A percentile compares a stretch with the other conserved stretches of the same genome.
Evolutionary conservation across 1,140 invertebrate genomes (phyloP).

Genomic region (Pseudobourletiella spinata): DNA sequence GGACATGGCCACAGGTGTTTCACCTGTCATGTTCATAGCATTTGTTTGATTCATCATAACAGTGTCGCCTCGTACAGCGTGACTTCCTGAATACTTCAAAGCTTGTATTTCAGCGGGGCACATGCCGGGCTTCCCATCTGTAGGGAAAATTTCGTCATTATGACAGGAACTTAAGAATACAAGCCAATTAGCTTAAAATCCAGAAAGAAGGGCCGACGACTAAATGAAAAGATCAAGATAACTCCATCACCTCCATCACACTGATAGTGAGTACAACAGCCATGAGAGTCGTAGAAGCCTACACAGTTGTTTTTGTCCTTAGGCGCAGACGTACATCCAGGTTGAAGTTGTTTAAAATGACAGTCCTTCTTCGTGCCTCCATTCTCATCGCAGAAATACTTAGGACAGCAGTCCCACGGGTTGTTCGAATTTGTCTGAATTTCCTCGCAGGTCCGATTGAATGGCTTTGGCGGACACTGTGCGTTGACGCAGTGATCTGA

Average conservation of each 20-base stretch:
- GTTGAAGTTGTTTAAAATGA: slow-evolving; percentile 14
- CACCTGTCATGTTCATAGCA: not conserved
- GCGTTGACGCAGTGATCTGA: slow-evolving; percentile 15
- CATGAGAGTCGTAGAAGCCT: slow-evolving; percentile 17
- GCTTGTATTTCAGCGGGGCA: slow-evolving; percentile 20
- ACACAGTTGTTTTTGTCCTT: slow-evolving; percentile 24
- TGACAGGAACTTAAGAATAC: no score
- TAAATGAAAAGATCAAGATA: no score
- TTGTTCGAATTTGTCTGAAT: not conserved
- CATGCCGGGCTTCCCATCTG: slow-evolving; percentile 33
- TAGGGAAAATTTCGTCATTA: no score
- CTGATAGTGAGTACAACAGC: slow-evolving; percentile 26
- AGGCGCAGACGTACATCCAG: slow-evolving; percentile 14
- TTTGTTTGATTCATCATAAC: no score
- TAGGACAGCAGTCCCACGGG: slow-evolving; percentile 13
- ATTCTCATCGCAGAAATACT: slow-evolving; percentile 18
- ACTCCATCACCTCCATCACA: slow-evolving; percentile 31
- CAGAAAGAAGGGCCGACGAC: no score
- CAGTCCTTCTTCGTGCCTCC: slow-evolving; percentile 5
- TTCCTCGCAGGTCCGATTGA: slow-evolving; percentile 17
- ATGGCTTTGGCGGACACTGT: slow-evolving; percentile 17
- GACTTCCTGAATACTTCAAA: not conserved
- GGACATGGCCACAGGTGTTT: not conserved
- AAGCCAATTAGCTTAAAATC: no score
- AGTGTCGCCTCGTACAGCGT: not conserved